Conservation (phyloP, 2,888 invertebrate genomes). For the Sinopyrophorus schimmeli region DNA sequence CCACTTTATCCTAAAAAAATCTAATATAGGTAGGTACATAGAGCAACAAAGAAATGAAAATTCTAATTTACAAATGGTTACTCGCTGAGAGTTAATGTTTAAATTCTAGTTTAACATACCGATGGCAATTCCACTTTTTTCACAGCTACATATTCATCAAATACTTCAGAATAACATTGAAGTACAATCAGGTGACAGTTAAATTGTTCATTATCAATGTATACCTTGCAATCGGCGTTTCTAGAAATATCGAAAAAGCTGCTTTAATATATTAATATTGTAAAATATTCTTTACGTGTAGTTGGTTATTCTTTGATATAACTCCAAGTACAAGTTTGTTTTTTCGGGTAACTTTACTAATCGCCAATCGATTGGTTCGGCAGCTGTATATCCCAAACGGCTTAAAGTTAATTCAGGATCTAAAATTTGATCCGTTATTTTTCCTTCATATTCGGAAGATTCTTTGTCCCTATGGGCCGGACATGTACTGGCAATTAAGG, state of each 20-base stretch:
- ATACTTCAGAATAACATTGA: conserved; percentile 70
- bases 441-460: conserved; percentile 49
- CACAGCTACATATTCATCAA: conserved; percentile 58
- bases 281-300: conserved; percentile 59
- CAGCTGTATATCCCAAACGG: conserved; percentile 62
- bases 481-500: conserved; percentile 37
- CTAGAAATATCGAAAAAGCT: conserved; percentile 56
- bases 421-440: conserved; percentile 51
- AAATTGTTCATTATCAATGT: conserved; percentile 68
- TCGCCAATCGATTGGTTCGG: conserved; percentile 66
- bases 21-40: too few species aligned
- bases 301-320: conserved; percentile 67
- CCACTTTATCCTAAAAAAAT: conserved; percentile 53
- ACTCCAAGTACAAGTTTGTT: conserved; percentile 67
- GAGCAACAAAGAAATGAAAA: too few species aligned
- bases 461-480: conserved; percentile 46
- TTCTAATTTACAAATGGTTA: too few species aligned
- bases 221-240: conserved; percentile 69
- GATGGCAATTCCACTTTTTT: conserved; percentile 53
- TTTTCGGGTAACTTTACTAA: conserved; percentile 67
- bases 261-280: background rate
- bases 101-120: too few species aligned
- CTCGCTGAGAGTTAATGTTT: background rate
- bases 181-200: conserved; percentile 70
- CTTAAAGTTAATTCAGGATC: conserved; percentile 58